Conservation (phyloP, 2,113 vertebrate species). For the Uropsilus gracilis region DNA sequence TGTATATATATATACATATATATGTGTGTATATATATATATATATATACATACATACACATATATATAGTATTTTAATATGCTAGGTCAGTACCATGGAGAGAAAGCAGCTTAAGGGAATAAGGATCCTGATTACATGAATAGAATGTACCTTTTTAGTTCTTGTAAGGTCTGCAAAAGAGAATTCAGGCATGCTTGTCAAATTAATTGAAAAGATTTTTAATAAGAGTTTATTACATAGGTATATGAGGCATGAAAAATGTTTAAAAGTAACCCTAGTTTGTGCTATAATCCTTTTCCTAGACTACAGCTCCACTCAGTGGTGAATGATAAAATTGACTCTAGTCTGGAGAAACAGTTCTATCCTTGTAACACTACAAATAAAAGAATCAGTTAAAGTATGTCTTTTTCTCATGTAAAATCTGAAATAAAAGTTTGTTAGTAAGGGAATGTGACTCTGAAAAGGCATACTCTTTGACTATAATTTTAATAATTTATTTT, state of each 20-base stretch:
- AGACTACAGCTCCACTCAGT: slow-evolving; percentile 86
- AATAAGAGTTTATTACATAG: slow-evolving; percentile 27
- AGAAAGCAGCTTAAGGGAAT: background rate
- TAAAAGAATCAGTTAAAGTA: background rate
- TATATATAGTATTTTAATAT: no score
- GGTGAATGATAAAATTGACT: slow-evolving; percentile 76
- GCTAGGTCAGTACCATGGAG: background rate
- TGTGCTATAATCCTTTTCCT: slow-evolving; percentile 66
- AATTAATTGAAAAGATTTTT: slow-evolving; percentile 47
- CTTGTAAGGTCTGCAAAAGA: background rate
- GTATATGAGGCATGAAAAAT: slow-evolving; percentile 32
- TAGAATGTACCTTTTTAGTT: background rate
- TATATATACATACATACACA: no score
- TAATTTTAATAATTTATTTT: background rate
- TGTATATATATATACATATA: no score
- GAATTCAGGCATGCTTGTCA: background rate
- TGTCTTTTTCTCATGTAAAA: slow-evolving; percentile 18
- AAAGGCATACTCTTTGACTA: slow-evolving; percentile 1
- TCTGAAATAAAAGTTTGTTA: background rate
- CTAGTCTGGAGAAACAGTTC: background rate
- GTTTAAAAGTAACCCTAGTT: background rate
- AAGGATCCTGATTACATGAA: background rate
- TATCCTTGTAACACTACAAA: background rate
- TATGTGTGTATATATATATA: no score
- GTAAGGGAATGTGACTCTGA: background rate